Evolutionary conservation across 2,113 vertebrate genomes (phyloP).

Genomic region (Coregonus clupeaformis): DNA sequence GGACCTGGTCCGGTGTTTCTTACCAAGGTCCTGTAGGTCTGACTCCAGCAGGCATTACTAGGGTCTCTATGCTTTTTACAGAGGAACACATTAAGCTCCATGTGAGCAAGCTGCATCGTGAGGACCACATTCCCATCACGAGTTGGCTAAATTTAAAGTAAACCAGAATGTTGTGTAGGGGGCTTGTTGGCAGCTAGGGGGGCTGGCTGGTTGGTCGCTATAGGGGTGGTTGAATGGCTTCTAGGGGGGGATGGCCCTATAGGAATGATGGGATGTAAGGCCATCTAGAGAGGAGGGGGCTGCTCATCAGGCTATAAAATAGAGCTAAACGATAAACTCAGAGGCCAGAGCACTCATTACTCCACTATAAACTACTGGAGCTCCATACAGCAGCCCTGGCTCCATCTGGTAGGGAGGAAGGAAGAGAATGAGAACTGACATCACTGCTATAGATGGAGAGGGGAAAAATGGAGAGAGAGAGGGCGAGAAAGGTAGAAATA

Average conservation of each 20-base stretch:
- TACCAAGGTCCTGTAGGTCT: slow-evolving; percentile 16
- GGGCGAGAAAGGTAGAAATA: not conserved
- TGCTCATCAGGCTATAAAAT: not conserved
- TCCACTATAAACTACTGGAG: no score
- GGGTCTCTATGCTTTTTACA: slow-evolving; percentile 36
- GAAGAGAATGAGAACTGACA: no score
- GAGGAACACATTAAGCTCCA: slow-evolving; percentile 22
- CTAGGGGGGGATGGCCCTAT: no score
- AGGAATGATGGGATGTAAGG: no score
- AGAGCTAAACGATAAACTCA: slow-evolving; percentile 21
- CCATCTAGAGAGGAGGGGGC: not conserved
- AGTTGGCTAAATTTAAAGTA: not conserved
- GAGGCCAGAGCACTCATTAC: not conserved
- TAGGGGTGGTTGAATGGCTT: not conserved
- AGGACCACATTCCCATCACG: slow-evolving; percentile 11
- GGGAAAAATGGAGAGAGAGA: not conserved
- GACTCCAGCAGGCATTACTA: slow-evolving; percentile 26
- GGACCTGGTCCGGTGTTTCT: slow-evolving; percentile 19
- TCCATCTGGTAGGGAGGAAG: no score
- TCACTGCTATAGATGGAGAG: no score
- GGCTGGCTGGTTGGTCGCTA: not conserved
- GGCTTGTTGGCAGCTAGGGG: not conserved
- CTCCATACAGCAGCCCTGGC: no score
- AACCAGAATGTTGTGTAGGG: not conserved
- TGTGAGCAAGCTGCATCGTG: not conserved